These are phyloP conservation scores for Cryptophagus acutangulus DNA, from an alignment of 2,888 invertebrate genomes.

Conservation along the genomic window DNA sequence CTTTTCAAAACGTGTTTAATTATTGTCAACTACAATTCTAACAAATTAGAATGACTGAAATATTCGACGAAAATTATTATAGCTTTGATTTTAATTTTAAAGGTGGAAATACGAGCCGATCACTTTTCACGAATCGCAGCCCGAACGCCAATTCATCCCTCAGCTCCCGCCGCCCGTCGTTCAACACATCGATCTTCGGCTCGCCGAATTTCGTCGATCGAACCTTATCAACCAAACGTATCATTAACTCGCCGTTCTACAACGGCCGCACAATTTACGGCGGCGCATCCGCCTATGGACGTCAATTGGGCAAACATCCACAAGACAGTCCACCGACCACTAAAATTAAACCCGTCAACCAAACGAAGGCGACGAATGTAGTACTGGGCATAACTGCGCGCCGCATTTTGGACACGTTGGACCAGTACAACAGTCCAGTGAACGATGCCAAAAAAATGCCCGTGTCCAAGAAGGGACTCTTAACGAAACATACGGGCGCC, in stretches of 20 bases:
- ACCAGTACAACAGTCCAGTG: slow-evolving; percentile 76
- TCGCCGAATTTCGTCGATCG: slow-evolving; percentile 46
- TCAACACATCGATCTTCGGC: slow-evolving; percentile 48
- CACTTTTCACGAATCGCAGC: slow-evolving; percentile 34
- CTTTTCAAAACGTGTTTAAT: no score
- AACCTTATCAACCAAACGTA: slow-evolving; percentile 46
- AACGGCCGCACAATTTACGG: slow-evolving; percentile 71
- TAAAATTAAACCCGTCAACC: slow-evolving; percentile 49
- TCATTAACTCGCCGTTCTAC: slow-evolving; percentile 67
- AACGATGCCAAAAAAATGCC: slow-evolving; percentile 76
- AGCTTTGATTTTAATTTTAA: no score
- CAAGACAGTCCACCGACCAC: slow-evolving; percentile 25
- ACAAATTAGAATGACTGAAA: no score
- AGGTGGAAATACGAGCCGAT: slow-evolving; percentile 14
- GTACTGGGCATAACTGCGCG: slow-evolving; percentile 69
- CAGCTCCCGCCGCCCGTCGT: slow-evolving; percentile 51
- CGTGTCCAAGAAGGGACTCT: slow-evolving; percentile 37
- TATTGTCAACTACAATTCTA: no score
- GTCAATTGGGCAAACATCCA: slow-evolving; percentile 27
- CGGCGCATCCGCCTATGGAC: slow-evolving; percentile 60
- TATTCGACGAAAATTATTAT: no score
- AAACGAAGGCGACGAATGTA: slow-evolving; percentile 36
- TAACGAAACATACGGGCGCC: slow-evolving; percentile 36
- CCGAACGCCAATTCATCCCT: slow-evolving; percentile 43
- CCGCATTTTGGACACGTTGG: slow-evolving; percentile 72